Evolutionary conservation across 1,140 invertebrate species (phyloP).

Genomic region (Saccostrea glomerata): DNA sequence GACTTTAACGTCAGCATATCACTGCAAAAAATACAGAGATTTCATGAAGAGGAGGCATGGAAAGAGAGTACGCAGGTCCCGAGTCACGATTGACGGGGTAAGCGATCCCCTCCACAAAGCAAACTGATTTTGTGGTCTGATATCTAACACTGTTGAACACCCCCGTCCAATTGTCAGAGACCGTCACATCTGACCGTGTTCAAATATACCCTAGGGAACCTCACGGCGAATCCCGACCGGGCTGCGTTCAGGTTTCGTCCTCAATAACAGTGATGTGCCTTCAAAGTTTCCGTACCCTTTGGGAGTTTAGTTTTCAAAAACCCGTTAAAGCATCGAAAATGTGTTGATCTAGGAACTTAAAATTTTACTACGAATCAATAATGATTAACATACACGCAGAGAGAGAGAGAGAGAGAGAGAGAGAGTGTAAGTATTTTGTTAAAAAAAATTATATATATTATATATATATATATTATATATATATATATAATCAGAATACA

Average conservation of each 20-base stretch:
- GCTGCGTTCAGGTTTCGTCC: not conserved
- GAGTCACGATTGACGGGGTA: not conserved
- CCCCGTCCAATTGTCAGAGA: not conserved
- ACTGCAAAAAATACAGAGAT: not conserved
- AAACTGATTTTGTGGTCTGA: not conserved
- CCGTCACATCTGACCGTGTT: not conserved
- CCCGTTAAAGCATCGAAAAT: constrained; percentile 1
- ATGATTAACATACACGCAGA: not conserved
- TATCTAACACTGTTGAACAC: constrained; percentile 23
- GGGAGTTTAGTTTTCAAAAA: not conserved
- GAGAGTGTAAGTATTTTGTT: no score
- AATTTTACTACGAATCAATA: not conserved
- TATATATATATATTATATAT: no score
- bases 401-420: not conserved
- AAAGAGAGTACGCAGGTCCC: not conserved
- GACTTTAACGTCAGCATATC: not conserved
- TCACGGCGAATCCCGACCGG: not conserved
- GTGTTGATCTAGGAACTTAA: not conserved
- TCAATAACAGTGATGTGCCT: not conserved
- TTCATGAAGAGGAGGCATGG: not conserved
- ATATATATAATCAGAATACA: no score
- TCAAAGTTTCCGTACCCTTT: constrained; percentile 6
- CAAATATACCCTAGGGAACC: not conserved
- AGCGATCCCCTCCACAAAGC: constrained; percentile 6
- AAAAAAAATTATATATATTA: no score